These are phyloP conservation scores for Podiceps cristatus DNA, from an alignment of 2,113 vertebrate species.

Conservation along the genomic window DNA sequence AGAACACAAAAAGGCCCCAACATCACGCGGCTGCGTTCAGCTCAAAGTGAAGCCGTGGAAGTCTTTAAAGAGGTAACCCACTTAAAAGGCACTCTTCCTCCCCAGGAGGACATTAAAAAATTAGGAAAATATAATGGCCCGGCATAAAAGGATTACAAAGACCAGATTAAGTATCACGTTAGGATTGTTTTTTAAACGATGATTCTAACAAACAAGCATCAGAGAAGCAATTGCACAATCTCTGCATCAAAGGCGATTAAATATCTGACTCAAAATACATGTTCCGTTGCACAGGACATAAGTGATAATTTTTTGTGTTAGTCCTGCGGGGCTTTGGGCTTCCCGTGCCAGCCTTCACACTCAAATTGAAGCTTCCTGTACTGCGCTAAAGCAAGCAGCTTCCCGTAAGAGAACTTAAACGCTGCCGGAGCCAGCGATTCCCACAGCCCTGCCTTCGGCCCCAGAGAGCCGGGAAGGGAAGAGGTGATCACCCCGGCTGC, in stretches of 20 bases:
- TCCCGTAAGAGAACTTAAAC: background rate
- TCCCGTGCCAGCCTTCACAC: background rate
- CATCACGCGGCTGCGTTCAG: accelerated
- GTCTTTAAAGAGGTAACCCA: background rate
- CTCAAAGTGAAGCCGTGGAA: background rate
- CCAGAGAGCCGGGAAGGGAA: background rate
- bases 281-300: background rate
- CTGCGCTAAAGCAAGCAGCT: background rate
- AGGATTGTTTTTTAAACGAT: background rate
- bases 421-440: background rate
- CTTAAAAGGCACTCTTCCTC: background rate
- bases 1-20: background rate
- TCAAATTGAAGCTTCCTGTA: background rate
- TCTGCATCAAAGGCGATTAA: background rate
- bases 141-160: constrained; percentile 7
- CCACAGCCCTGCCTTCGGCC: background rate
- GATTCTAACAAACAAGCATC: background rate
- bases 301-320: background rate
- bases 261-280: background rate
- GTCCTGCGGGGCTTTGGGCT: background rate
- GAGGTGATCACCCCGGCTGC: background rate
- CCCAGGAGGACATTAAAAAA: background rate
- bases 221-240: background rate
- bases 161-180: background rate
- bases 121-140: background rate